These are phyloP conservation scores for Limonius californicus DNA, from an alignment of 1,140 invertebrate genomes.

Conservation along the genomic window DNA sequence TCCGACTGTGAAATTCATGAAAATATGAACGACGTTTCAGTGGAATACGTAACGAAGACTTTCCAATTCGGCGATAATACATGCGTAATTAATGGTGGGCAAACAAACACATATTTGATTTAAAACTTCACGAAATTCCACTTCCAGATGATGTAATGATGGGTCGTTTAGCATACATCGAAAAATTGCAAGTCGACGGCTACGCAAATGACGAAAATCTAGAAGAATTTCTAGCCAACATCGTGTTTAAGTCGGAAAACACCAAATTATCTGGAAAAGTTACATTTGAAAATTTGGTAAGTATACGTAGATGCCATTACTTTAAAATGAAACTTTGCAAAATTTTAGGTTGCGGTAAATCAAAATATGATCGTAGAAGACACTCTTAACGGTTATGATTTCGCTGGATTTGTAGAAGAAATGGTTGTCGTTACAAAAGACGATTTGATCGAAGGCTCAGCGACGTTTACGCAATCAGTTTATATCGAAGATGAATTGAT, in stretches of 20 bases:
- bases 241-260: slow-evolving; percentile 29
- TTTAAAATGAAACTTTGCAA: not conserved
- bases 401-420: slow-evolving; percentile 30
- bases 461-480: slow-evolving; percentile 31
- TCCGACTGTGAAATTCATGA: slow-evolving; percentile 27
- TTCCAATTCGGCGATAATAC: slow-evolving; percentile 24
- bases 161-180: slow-evolving; percentile 24
- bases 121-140: not conserved
- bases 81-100: slow-evolving; percentile 14
- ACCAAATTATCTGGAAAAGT: slow-evolving; percentile 22
- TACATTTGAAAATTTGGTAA: slow-evolving; percentile 33
- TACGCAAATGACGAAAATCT: slow-evolving; percentile 27
- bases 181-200: slow-evolving; percentile 29
- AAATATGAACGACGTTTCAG: slow-evolving; percentile 32
- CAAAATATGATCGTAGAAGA: slow-evolving; percentile 32
- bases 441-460: slow-evolving; percentile 27
- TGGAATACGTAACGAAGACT: slow-evolving; percentile 29
- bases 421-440: slow-evolving; percentile 36
- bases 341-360: slow-evolving; percentile 34
- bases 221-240: slow-evolving; percentile 26
- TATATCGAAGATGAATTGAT: slow-evolving; percentile 29
- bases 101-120: not conserved
- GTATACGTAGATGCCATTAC: not conserved
- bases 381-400: slow-evolving; percentile 33
- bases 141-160: not conserved